Conservation (phyloP, 2,113 vertebrate genomes). For the Ursus arctos region DNA sequence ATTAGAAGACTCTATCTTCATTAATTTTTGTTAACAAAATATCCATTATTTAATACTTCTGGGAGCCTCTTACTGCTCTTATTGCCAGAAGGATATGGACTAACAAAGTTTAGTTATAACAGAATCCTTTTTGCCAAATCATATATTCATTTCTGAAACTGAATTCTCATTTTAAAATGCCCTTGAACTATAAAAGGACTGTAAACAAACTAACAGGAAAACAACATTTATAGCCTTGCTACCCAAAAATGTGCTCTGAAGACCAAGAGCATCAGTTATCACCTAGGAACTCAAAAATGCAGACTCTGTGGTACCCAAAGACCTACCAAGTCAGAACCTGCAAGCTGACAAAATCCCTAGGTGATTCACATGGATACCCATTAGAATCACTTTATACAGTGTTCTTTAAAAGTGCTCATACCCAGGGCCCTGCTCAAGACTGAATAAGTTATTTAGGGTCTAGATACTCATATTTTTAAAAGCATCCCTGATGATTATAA, state of each 20-base stretch:
- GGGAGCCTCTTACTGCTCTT: neutral
- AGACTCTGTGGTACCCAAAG: neutral
- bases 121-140: slow-evolving; percentile 40
- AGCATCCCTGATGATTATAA: neutral
- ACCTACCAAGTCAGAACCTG: neutral
- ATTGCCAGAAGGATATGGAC: neutral
- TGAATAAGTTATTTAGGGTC: neutral
- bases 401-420: neutral
- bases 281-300: neutral
- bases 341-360: slow-evolving; percentile 27
- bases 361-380: slow-evolving; percentile 7
- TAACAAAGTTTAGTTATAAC: slow-evolving; percentile 29
- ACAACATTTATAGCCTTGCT: neutral
- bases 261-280: neutral
- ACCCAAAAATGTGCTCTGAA: slow-evolving; percentile 24
- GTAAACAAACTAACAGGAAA: neutral
- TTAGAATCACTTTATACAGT: neutral
- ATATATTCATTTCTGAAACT: slow-evolving; percentile 52
- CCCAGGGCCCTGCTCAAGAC: neutral
- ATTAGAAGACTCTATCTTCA: slow-evolving; percentile 35
- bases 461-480: slow-evolving; percentile 24
- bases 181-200: slow-evolving; percentile 12
- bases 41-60: neutral
- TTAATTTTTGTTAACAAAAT: slow-evolving; percentile 55
- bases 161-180: slow-evolving; percentile 55